Base-by-base conservation (phyloP, 2,113 vertebrate species). In the Mystacornis crossleyi region DNA sequence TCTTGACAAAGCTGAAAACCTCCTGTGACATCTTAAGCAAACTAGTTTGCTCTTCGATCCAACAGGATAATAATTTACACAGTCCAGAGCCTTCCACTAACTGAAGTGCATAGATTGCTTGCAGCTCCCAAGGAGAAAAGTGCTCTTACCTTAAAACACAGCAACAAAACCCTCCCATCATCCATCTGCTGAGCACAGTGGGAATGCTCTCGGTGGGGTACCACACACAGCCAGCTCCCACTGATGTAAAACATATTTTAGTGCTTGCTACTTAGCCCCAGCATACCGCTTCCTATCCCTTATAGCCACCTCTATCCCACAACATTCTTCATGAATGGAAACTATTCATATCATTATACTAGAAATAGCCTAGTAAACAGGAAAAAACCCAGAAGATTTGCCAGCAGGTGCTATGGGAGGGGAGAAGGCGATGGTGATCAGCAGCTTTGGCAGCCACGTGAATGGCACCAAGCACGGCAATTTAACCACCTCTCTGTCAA, bases 1-100 rank as follows among this genome's bases (percentile, higher is more conserved):
- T 53, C 43, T 80, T 83, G 62, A 55, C 66, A 90, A 71, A 88
- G 70, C 34, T 69, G 33, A 89, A 93, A 87, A 33, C 38, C 55
- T 96, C 28, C 78, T 57, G 61, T 57, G 50, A n/a, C 53, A 87
- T 33, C 57, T 79, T 53, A 65, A 87, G 58, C 42, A 73, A 93
- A 53, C 25, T 42, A 55, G 33, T 53, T 72, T 53, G 61, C 53
- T 81, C 50, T 47, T 57, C 0, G 0, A 12, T 50, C 66, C 67
- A 74, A 48, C 21, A 36, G 51, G 51, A 86, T 55, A 83, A 78
- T 60, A 51, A 81, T 64, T 86, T 61, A 82, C 61, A 79, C 24
- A 20, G 58, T 50, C 62, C 34, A 80, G 62, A 73, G 82, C 38
- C 73, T 93, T 83, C 66, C 42, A 62, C 48, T 62, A 75, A 60